Base-by-base conservation (phyloP, 2,888 invertebrate species). In the Xestia xanthographa region DNA sequence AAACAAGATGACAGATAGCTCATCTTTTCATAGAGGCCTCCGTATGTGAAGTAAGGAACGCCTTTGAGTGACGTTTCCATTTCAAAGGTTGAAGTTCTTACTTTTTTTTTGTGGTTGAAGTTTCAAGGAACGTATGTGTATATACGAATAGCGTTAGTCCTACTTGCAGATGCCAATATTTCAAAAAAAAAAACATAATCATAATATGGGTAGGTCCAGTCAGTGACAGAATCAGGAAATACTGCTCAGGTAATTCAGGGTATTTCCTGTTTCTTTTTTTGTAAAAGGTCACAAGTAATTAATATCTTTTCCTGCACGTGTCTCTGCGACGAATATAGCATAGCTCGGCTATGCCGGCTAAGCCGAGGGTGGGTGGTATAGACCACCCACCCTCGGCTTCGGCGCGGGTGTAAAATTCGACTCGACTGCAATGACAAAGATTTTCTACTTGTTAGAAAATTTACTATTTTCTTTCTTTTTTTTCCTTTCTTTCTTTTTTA, bases 1-100 rank as follows among this genome's bases (percentile, higher is more conserved):
- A 43, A 45, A 77, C 6, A 12, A 75, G 22, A 45, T 53, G 76
- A 43, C 43, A 58, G 43, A 43, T 22, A 26, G n/a, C 17, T 8
- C 26, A 2, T 60, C 26, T 29, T 45, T 43, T 62, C 50, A 50
- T 45, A 43, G 8, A 62, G 17, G 56, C 26, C 41, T 22, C 5
- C 34, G 20, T 41, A 62, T 45, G 48, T 26, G 48, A 38, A n/a
- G 48, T 26, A 41, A 20, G 38, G 48, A 38, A 48, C 26, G 26
- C 9, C 20, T 41, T 29, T 20, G 65, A 50, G 14, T 20, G 65
- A 58, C n/a, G 12, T 65, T 17, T 56, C 26, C 53, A 38, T n/a
- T 56, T 74, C 11, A 48, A 48, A 29, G 20, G 1, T 11, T 43
- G 29, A n/a, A 26, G 14, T 29, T 12, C 11, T 22, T 22, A 6